A percentile compares a stretch with the other conserved stretches of the same genome.
phyloP scores from a whole-genome alignment of 2,797 vertebrate genomes.

The Tapera naevia region DNA sequence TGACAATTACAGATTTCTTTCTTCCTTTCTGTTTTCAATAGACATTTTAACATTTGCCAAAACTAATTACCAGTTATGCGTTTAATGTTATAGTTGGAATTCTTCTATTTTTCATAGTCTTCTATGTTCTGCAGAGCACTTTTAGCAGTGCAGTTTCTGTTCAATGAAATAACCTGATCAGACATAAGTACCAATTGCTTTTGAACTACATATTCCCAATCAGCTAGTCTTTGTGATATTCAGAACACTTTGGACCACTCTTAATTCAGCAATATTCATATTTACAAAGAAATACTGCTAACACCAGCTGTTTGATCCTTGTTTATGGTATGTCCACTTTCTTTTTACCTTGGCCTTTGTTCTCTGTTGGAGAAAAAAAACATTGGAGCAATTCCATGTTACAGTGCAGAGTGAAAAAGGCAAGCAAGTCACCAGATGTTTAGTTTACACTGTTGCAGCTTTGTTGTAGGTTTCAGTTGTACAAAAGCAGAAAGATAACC shows the following conservation, averaged over 20 bases:
- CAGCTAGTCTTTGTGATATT: background rate
- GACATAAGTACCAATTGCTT: background rate
- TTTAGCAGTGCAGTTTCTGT: background rate
- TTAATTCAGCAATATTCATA: background rate
- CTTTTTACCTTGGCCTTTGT: background rate
- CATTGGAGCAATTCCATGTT: background rate
- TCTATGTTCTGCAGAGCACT: background rate
- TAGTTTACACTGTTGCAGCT: background rate
- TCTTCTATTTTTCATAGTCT: background rate
- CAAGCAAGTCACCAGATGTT: background rate
- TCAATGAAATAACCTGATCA: background rate
- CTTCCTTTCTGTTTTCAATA: background rate
- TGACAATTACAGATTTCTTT: rapidly evolving
- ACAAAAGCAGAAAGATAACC: background rate
- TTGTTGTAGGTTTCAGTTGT: background rate
- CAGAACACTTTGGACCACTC: background rate
- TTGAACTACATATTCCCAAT: background rate
- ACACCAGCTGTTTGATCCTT: background rate
- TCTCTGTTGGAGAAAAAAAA: background rate
- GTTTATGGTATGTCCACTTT: background rate
- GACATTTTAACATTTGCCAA: background rate
- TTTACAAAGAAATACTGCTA: background rate
- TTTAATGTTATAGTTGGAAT: background rate
- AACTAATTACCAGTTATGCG: background rate
- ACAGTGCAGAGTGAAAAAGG: background rate